Evolutionary conservation across 2,888 invertebrate species (phyloP).

Genomic region (Anagyrus pseudococci): DNA sequence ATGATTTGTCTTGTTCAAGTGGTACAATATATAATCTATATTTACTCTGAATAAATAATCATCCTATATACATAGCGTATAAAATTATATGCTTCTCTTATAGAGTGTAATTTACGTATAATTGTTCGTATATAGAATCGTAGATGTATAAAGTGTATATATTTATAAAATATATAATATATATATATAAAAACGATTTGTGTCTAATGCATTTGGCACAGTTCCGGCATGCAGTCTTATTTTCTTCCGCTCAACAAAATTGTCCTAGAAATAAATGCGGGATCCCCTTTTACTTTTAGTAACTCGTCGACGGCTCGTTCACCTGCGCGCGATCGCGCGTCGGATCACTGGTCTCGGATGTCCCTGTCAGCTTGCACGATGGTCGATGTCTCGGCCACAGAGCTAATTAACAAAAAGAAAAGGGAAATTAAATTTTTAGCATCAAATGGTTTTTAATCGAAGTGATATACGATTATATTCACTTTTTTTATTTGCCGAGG

Average conservation of each 20-base stretch:
- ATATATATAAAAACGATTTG: slow-evolving; percentile 23
- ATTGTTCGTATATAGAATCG: background rate
- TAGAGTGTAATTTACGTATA: background rate
- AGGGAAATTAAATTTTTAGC: no score
- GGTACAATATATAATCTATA: background rate
- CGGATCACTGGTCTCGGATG: background rate
- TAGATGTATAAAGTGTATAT: background rate
- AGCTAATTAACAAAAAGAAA: slow-evolving; percentile 6
- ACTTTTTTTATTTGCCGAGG: slow-evolving; percentile 70
- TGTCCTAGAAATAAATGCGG: slow-evolving; percentile 8
- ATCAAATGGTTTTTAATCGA: no score
- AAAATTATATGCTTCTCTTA: no score
- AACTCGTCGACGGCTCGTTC: slow-evolving; percentile 32
- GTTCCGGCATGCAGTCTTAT: slow-evolving; percentile 35
- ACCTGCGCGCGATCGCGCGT: background rate
- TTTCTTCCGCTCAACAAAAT: slow-evolving; percentile 4
- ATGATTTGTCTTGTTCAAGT: no score
- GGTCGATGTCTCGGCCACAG: slow-evolving; percentile 15
- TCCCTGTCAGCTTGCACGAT: slow-evolving; percentile 8
- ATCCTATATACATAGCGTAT: background rate
- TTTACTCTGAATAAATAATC: background rate
- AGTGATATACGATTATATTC: no score
- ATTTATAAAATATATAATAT: slow-evolving; percentile 22
- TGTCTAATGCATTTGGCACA: slow-evolving; percentile 29
- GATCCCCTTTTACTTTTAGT: no score